Base-by-base conservation (phyloP, 2,113 vertebrate species). In the Corydoras sp. region DNA sequence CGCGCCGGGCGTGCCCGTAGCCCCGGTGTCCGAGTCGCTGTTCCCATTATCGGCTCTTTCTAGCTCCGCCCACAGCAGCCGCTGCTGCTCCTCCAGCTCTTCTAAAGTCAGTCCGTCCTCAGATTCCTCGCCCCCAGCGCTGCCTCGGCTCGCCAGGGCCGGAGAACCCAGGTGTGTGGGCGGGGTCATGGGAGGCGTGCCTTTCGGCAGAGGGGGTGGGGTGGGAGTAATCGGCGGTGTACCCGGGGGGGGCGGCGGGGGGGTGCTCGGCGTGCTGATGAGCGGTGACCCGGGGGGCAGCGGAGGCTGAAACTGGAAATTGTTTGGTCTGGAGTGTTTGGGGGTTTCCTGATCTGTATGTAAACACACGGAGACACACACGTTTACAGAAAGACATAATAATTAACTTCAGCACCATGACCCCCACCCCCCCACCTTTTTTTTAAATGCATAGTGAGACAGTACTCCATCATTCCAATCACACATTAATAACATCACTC, bases 41-140 rank as follows among this genome's bases (percentile, higher is more conserved):
- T 84, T 92, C 7, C 84, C 74, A 0, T 90, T 91, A 61, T 99
- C 97, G 0, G 95, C 89, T 76, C 92, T 95, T 77, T 94, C 91
- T 0, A 99, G 88, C 0, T 93, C 96, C 0, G 92, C 95, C 95
- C 94, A 94, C 60, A 99, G 93, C 58, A 91, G 83, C 61, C 95
- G 87, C 85, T 99, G 95, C 78, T 97, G 94, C 66, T 99, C 96
- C 75, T 98, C 97, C 2, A 99, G 88, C 65, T 99, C 95, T 69
- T 99, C 97, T 79, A 99, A 77, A 0, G 94, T 93, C 78, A 98
- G 83, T 0, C 92, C 88, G 10, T 99, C 96, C 76, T 95, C 80
- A 0, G 87, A 59, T 0, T 90, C 85, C n/a, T 92, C 86, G 7
- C 84, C 72, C 0, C 80, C 77, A 1, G 58, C 56, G 66, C 76